phyloP scores from a whole-genome alignment of 2,888 invertebrate species.

The Drosophila recens region DNA sequence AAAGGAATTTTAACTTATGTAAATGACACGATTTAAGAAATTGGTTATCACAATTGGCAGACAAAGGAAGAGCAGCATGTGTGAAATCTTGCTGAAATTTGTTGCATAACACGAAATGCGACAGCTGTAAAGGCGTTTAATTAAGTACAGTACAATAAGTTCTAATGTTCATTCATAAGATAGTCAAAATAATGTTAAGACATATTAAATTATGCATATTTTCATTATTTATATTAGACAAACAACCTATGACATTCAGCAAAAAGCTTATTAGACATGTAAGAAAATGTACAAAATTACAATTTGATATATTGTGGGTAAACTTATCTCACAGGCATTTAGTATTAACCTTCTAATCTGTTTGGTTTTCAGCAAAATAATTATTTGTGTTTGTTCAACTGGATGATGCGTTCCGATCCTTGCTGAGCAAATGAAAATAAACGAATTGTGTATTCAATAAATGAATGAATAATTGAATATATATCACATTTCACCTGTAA shows the following conservation, averaged over 20 bases:
- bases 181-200: background rate
- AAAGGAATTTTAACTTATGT: background rate
- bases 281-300: conserved; percentile 1
- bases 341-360: conserved; percentile 42
- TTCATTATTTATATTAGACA: conserved; percentile 5
- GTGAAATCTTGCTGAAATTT: background rate
- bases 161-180: background rate
- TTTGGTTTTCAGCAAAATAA: conserved; percentile 32
- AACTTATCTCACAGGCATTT: conserved; percentile 7
- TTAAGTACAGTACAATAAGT: background rate
- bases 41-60: background rate
- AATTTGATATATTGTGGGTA: background rate
- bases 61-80: background rate
- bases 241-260: background rate
- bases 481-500: conserved; percentile 48
- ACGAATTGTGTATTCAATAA: conserved; percentile 44
- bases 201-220: conserved; percentile 7
- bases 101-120: background rate
- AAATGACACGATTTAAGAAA: background rate
- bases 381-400: conserved; percentile 26
- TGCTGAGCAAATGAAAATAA: conserved; percentile 60
- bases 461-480: conserved; percentile 61
- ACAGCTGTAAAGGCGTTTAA: background rate
- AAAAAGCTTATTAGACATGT: conserved; percentile 7
- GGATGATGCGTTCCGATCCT: conserved; percentile 10